These are phyloP conservation scores for Triops cancriformis DNA, from an alignment of 1,140 invertebrate species.

Conservation along the genomic window DNA sequence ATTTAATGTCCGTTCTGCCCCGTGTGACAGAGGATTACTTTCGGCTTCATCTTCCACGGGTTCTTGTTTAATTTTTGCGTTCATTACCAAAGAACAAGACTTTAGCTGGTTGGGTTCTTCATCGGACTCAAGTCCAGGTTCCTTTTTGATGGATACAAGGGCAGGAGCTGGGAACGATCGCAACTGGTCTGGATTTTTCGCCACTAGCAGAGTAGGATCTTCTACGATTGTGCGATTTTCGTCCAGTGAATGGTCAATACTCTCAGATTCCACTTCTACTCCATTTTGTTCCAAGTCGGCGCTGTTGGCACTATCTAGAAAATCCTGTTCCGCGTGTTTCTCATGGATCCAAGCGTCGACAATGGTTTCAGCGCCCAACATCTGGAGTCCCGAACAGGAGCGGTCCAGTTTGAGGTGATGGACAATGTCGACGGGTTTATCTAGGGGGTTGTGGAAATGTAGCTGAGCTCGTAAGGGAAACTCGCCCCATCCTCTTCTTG, in stretches of 20 bases:
- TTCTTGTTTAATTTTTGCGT: neutral
- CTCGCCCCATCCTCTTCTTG: constrained; percentile 80
- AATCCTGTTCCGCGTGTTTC: constrained; percentile 37
- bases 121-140: neutral
- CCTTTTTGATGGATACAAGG: neutral
- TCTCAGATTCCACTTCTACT: constrained; percentile 28
- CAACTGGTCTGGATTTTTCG: neutral
- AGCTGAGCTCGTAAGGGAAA: constrained; percentile 73
- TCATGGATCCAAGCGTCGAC: constrained; percentile 54
- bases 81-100: neutral
- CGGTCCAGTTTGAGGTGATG: constrained; percentile 75
- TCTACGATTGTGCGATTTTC: constrained; percentile 21
- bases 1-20: neutral
- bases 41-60: neutral
- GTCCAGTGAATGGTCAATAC: neutral
- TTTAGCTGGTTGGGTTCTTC: neutral
- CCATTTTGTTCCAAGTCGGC: constrained; percentile 31
- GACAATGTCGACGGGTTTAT: constrained; percentile 69
- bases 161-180: neutral
- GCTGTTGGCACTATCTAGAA: constrained; percentile 17
- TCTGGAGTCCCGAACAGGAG: constrained; percentile 76
- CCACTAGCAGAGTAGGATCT: constrained; percentile 25
- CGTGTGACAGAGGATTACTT: neutral
- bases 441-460: constrained; percentile 61
- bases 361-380: constrained; percentile 66